Evolutionary conservation across 2,888 invertebrate genomes (phyloP), one percentile per base, ranked within the genome.

Genomic region (Idaea dimidiata): DNA sequence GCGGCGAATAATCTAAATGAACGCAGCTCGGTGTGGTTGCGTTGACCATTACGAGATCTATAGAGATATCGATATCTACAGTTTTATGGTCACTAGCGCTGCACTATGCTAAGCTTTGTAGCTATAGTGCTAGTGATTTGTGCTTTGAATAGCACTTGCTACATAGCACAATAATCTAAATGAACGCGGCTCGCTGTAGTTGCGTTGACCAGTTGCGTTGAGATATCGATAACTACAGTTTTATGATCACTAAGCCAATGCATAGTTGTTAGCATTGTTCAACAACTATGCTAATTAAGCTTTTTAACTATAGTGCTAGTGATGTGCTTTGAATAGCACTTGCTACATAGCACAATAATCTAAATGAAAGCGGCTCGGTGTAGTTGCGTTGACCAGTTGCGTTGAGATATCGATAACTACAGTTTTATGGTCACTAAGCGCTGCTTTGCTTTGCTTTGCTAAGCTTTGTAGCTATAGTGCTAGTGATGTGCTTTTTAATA

Each of bases 1-100:
- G 59, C 58, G 64, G 57, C 57, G 62, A 62, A 54, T 67, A 73
- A 58, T 58, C 58, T 58, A 58, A 58, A 58, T 58, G 24, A 58
- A 58, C 17, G 58, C 58, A 32, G 43, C 14, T 10, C 43, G 43
- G 3, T 6, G 43, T 14, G 43, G 43, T 14, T 10, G 43, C 33
- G 33, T 10, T 33, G 33, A 10, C 43, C 43, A 43, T 43, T 43
- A 43, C 43, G 43, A 43, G 43, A 43, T 43, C 24, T 5, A 43
- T 43, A 43, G 10, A 8, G 43, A 43, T 43, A 10, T 43, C 43
- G 43, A 43, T 43, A n/a, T n/a, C n/a, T n/a, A 43, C 43, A 10
- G 43, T 8, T 4, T 43, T 43, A 43, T 43, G 43, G 43, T 8
- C 43, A 5, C 10, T 43, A 43, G 43, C 14, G 8, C 14, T 10